Evolutionary conservation across 2,113 vertebrate genomes (phyloP), one percentile per base, ranked within the genome.

Genomic region (Psephotus haematonotus): DNA sequence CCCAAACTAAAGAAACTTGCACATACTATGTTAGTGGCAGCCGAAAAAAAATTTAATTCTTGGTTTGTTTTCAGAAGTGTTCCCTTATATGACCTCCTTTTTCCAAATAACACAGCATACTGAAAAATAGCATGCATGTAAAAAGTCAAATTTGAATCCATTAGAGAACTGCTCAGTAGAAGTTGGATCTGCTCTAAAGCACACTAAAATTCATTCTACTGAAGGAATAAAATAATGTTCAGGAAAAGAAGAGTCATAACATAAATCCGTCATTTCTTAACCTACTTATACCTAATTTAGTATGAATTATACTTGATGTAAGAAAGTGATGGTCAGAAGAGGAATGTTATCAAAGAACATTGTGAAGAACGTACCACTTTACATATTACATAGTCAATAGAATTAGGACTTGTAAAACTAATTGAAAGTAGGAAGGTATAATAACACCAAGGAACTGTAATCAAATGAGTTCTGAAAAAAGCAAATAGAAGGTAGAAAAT

Each of bases 141-240:
- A 93, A 92, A 88, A 83, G 57, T 71, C 29, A 92, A 83, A 92
- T 90, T 55, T 31, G 17, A 88, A 92, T 46, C 84, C 27, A 37
- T 81, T 72, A 88, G 83, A 53, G 72, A 93, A 72, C 46, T 92
- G 55, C 52, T 86, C 72, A 47, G 60, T 64, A 52, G 47, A 78
- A 82, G 60, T 1, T 83, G 72, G 29, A 64, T 83, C 39, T 95
- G 41, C 69, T 81, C 12, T 89, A 82, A 70, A 88, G n/a, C 25
- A 47, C n/a, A 60, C 7, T 89, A 28, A 72, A 81, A 70, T 79
- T 82, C 28, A 37, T 90, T 76, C 49, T 78, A 47, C 41, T 47
- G 37, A 77, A 83, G 57, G 41, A 92, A 92, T 3, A 86, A 84
- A 95, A 76, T 29, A 62, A 0, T 0, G 20, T 71, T 74, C 49